phyloP scores from a whole-genome alignment of 2,888 invertebrate species.

The Isotomurus palustris region DNA sequence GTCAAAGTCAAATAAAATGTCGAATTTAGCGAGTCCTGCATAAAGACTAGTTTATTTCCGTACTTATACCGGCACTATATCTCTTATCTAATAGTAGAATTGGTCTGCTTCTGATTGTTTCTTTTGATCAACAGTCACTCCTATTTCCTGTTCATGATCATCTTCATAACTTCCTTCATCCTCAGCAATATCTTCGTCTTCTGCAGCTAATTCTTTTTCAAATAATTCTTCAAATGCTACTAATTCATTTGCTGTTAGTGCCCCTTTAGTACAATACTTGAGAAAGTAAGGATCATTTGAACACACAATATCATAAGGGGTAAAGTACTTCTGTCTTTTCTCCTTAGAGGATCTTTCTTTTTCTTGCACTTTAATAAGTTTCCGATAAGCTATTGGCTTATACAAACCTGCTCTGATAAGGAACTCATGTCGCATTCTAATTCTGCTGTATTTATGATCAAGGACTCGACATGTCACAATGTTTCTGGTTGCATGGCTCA shows the following conservation, averaged over 20 bases:
- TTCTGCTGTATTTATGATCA: slow-evolving; percentile 19
- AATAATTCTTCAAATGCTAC: slow-evolving; percentile 41
- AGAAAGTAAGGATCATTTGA: slow-evolving; percentile 35
- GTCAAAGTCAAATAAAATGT: no score
- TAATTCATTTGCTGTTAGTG: slow-evolving; percentile 31
- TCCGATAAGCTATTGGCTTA: slow-evolving; percentile 30
- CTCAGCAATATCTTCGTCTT: slow-evolving; percentile 11
- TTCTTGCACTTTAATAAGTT: slow-evolving; percentile 33
- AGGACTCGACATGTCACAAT: slow-evolving; percentile 27
- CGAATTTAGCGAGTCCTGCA: no score
- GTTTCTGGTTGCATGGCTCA: slow-evolving; percentile 29
- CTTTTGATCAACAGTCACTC: no score
- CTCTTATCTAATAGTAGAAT: not conserved
- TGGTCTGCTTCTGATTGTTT: not conserved
- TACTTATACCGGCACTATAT: no score
- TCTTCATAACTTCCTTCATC: slow-evolving; percentile 3
- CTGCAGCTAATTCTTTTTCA: not conserved
- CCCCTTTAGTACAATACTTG: slow-evolving; percentile 29
- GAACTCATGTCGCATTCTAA: slow-evolving; percentile 38
- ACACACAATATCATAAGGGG: slow-evolving; percentile 32
- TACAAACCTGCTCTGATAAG: slow-evolving; percentile 38
- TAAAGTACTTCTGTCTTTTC: slow-evolving; percentile 35
- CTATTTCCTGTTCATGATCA: no score
- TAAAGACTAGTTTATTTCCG: no score
- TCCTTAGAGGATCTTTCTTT: slow-evolving; percentile 23